Evolutionary conservation across 2,797 vertebrate genomes (phyloP), one percentile per base, ranked within the genome.

Genomic region (Micropoecilia bifurca): DNA sequence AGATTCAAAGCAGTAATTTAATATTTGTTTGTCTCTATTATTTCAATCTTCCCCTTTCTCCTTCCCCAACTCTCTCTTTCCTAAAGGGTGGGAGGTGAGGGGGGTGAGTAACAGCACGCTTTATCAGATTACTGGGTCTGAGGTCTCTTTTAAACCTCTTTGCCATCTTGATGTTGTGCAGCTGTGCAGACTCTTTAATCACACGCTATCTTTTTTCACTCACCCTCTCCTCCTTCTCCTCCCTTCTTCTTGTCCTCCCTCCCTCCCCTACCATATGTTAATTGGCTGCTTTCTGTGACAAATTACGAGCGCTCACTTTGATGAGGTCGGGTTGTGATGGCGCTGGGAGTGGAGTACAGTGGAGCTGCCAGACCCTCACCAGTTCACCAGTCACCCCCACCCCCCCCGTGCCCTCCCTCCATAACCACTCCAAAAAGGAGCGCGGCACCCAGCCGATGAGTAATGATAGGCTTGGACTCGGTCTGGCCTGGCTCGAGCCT

Each of bases 281-380:
- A 99, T 98, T 98, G 97, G 95, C 97, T 98, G 97, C 98, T 98
- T 98, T 98, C 97, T 98, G 96, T 98, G 97, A 98, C 97, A 99
- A 99, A 99, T 98, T 98, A 98, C 96, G 97, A 98, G 96, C 95
- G 96, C 95, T 96, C 93, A 95, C 98, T 99, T 98, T 98, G 97
- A 99, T 99, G 97, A 99, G 97, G 97, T 98, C 96, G 95, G 96
- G 96, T 96, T 97, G 97, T 96, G 97, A 97, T 97, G 96, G 96
- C 96, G 96, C 96, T 96, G 96, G 96, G 94, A 97, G 96, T 95
- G 90, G 95, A 97, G 94, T 95, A 94, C 87, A 91, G 92, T 92
- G 94, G 95, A 92, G 91, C 97, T 98, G 97, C 97, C 97, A 97
- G 94, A 96, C 95, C 96, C 96, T 92, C 89, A 94, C 95, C 95